Evolutionary conservation across 2,888 invertebrate species (phyloP), one percentile per base, ranked within the genome.

Genomic region (Achlya flavicornis): DNA sequence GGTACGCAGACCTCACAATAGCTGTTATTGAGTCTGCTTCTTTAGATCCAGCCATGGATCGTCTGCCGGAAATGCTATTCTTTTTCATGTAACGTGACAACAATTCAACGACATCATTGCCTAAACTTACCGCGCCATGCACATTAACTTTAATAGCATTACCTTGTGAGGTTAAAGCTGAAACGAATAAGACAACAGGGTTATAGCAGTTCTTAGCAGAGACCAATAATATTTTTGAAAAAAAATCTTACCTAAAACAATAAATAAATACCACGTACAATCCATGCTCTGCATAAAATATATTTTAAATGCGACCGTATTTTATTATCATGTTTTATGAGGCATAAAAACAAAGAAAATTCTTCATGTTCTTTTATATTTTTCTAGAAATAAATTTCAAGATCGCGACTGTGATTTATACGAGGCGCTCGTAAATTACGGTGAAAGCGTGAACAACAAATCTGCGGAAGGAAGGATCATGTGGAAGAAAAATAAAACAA

Each of bases 81-180:
- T 70, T 67, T 12, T 66, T 75, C 14, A 89, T 63, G 59, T 80
- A 86, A 35, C 81, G 63, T 6, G 80, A 70, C 3, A 92, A 19
- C 0, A 84, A 78, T 0, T 88, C 84, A 64, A 89, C 66, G 0
- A 92, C 85, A 14, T 91, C 89, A 67, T 83, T 83, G 0, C 92
- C 92, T 1, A 92, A 70, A 32, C 76, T 86, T 1, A 92, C 53
- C 1, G 84, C 80, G 0, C 91, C 92, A 62, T 86, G 83, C 79
- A 92, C 79, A 64, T 89, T 85, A 0, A 92, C 84, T 78, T 86
- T 88, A 11, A 92, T 79, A 3, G 83, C 79, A 46, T 67, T 62
- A 12, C 73, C 68, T 3, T 68, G n/a, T 19, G 66, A 66, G 64
- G 71, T 32, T 62, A 78, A 4, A 16, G 69, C 88, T 89, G 79